Percentiles rank a stretch among this genome's conserved stretches.
phyloP scores from a whole-genome alignment of 2,888 invertebrate species.

The Schizaphis graminum region DNA sequence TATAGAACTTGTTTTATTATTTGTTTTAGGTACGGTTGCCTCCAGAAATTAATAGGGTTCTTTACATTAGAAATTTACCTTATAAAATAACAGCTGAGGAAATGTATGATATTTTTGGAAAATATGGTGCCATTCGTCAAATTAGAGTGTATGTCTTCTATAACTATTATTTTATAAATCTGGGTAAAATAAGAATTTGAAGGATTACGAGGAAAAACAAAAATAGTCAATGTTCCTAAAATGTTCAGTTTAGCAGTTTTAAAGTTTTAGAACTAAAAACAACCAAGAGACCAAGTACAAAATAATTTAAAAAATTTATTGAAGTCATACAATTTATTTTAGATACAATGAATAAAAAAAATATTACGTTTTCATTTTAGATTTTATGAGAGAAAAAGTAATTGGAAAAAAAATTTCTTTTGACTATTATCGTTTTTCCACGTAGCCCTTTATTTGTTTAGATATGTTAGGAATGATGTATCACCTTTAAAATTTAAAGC shows the following conservation, averaged over 20 bases:
- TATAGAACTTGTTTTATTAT: background rate
- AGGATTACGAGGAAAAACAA: too few species aligned
- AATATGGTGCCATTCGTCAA: slow-evolving; percentile 99
- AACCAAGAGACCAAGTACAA: too few species aligned
- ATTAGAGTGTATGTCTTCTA: slow-evolving; percentile 89
- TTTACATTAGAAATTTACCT: slow-evolving; percentile 96
- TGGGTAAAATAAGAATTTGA: background rate
- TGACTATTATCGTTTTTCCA: too few species aligned
- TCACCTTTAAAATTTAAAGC: background rate
- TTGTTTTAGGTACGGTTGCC: slow-evolving; percentile 90
- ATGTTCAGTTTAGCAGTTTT: too few species aligned
- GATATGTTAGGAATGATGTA: background rate
- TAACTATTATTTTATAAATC: slow-evolving; percentile 23
- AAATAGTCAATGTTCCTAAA: too few species aligned
- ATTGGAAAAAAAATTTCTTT: too few species aligned
- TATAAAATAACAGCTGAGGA: slow-evolving; percentile 99
- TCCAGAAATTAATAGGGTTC: slow-evolving; percentile 97
- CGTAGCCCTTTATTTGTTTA: background rate
- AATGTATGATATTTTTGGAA: slow-evolving; percentile 99
- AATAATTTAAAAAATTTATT: too few species aligned
- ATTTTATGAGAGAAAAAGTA: too few species aligned
- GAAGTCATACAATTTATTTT: too few species aligned
- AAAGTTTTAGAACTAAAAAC: too few species aligned
- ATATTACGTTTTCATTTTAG: too few species aligned
- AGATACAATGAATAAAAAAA: too few species aligned